Evolutionary conservation across 1,140 invertebrate species (phyloP), one percentile per base, ranked within the genome.

Genomic region (Heliconius congener): DNA sequence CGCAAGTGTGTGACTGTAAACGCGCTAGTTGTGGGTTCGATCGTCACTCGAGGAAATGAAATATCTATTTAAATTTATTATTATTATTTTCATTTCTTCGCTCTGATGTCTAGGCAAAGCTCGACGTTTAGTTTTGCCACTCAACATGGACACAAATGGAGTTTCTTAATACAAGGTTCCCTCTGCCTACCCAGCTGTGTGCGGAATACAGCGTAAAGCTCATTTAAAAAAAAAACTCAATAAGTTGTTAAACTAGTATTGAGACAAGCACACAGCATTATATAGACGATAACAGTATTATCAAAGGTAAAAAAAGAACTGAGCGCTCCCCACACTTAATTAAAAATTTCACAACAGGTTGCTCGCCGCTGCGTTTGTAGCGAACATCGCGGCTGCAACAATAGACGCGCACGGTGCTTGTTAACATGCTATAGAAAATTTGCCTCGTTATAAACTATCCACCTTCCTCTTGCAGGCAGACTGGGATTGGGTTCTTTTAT

Each of bases 281-380:
- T 75, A 83, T 37, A 72, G 72, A 79, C 78, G 77, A 82, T 82
- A 83, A 76, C 80, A 83, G 79, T 82, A 80, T 82, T 78, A 79
- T 81, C 77, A 73, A 74, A 80, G 77, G 77, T 81, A 83, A 79
- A 75, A 37, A 46, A 66, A 85, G 23, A 78, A 80, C 80, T 80
- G 81, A 85, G 84, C 83, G 76, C 84, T 81, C 80, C 84, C 83
- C 79, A 81, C 83, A 87, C 88, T 90, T 89, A 90, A 90, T 90
- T 90, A 90, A 91, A 90, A 91, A 91, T 88, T 91, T 89, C 85
- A 87, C 89, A 91, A 89, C 89, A 91, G 89, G 89, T 90, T 86
- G 87, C 84, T 85, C 81, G 81, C 88, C 83, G 83, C 84, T 80
- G 81, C 78, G 84, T 84, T 83, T 80, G 77, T 82, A 87, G 83